These are phyloP conservation scores for Enteromius afrohamiltoni DNA, from an alignment of 2,797 vertebrate genomes.

Conservation along the genomic window DNA sequence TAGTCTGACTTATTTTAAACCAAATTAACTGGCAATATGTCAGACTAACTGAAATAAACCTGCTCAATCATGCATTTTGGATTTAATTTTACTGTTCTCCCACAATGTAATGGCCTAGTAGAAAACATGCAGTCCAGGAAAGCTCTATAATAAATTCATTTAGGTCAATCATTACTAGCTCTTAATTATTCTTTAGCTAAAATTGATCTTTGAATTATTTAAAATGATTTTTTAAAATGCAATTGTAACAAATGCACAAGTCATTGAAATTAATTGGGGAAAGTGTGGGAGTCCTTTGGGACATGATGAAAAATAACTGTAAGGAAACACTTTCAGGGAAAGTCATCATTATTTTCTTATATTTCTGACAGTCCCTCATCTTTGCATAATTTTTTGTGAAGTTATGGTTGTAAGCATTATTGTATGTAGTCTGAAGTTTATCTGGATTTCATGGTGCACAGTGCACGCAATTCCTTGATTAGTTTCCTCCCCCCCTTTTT, in stretches of 20 bases:
- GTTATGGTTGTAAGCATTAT: background rate
- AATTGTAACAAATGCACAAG: background rate
- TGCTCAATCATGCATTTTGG: background rate
- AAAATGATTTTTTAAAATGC: background rate
- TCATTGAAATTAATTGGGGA: background rate
- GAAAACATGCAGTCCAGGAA: background rate
- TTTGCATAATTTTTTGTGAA: slow-evolving; percentile 20
- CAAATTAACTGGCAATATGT: too few species aligned
- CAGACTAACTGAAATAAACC: too few species aligned
- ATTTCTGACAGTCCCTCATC: slow-evolving; percentile 36
- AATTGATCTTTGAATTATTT: background rate
- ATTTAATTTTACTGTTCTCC: background rate
- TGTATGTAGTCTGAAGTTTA: background rate
- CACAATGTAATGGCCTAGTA: background rate
- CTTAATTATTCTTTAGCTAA: background rate
- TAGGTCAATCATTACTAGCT: background rate
- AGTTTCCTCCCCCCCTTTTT: too few species aligned
- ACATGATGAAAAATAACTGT: background rate
- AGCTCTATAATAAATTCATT: background rate
- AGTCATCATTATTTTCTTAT: background rate
- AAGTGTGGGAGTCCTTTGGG: background rate
- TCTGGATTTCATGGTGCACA: background rate
- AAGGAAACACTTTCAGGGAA: background rate
- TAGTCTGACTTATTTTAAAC: too few species aligned
- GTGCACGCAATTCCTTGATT: background rate